phyloP scores from a whole-genome alignment of 1,140 invertebrate genomes.

The Bombus difficillimus region DNA sequence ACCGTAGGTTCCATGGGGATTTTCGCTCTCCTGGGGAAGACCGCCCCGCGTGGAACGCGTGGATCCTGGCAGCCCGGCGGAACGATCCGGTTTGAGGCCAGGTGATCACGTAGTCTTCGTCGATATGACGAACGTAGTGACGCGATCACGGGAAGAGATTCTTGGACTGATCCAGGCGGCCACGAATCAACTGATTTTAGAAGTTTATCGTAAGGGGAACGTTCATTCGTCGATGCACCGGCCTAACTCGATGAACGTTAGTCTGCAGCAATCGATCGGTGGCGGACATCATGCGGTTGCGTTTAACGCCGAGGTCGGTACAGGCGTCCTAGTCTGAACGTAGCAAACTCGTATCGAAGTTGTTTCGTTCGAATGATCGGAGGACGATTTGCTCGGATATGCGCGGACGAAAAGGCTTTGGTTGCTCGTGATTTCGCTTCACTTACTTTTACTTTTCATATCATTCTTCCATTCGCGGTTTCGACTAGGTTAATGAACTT shows the following conservation, averaged over 20 bases:
- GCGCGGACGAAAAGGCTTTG: too few species aligned
- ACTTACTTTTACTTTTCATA: not conserved
- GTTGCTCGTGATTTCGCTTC: not conserved
- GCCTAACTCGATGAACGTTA: conserved; percentile 75
- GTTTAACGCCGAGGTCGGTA: conserved; percentile 93
- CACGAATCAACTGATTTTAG: conserved; percentile 88
- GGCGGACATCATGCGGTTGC: conserved; percentile 88
- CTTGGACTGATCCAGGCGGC: conserved; percentile 90
- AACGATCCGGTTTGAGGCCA: conserved; percentile 89
- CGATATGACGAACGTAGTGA: conserved; percentile 92
- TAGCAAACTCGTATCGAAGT: not conserved
- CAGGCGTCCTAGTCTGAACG: conserved; percentile 82
- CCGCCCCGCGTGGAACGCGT: conserved; percentile 94
- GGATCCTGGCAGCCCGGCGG: conserved; percentile 91
- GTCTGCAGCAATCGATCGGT: conserved; percentile 69
- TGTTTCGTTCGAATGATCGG: not conserved
- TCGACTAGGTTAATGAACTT: not conserved
- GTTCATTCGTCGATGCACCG: conserved; percentile 63
- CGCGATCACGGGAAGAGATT: conserved; percentile 90
- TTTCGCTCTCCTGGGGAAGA: conserved; percentile 95
- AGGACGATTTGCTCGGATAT: not conserved
- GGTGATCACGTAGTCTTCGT: conserved; percentile 95
- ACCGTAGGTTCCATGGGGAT: conserved; percentile 82
- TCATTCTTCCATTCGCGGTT: not conserved
- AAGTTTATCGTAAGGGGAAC: conserved; percentile 87